Base-by-base conservation (phyloP, 2,797 vertebrate species). In the Cyclura pinguis region DNA sequence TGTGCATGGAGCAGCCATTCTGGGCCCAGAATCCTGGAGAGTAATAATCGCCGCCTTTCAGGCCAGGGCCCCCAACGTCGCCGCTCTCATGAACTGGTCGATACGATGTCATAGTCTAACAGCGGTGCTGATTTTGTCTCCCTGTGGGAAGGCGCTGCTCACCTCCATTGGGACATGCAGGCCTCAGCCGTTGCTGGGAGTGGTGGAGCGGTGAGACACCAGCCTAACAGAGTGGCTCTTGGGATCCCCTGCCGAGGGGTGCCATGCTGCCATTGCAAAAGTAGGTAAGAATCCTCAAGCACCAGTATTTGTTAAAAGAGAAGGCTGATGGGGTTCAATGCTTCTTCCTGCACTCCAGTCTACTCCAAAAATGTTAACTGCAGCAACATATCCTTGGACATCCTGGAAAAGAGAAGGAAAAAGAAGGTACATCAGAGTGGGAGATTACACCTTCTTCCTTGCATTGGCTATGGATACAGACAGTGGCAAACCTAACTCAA, bases 21-120 rank as follows among this genome's bases (percentile, higher is more conserved):
- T 96, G 97, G 35, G 90, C 92, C 93, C 97, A 97, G 96, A 94
- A 97, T 85, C 95, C 95, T 6, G 96, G 76, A 80, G 95, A 93
- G 83, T 95, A 94, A 47, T 94, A 97, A 88, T 97, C 96, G 0
- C 92, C 88, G 0, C 86, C 94, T 87, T 95, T 95, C 88, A 92
- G 87, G 35, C 89, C 94, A 42, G 93, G 92, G 4, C 91, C 91
- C 42, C 94, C 88, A 94, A 94, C 95, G 91, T 98, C 96, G 62
- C 95, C 92, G 6, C 94, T 94, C 86, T 97, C 97, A 57, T 78
- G 95, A 35, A 95, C 81, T 20, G 96, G 92, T 57, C 95, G 96
- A 92, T 97, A 97, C 62, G 97, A 96, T 93, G 97, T 97, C 97
- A 97, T 97, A 95, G 96, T 97, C 97, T 93, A 88, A 88, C 0